Percentiles rank a stretch among this genome's conserved stretches.
Evolutionary conservation across 2,888 invertebrate species (phyloP).

Genomic region (Lepidochrysops patricia): DNA sequence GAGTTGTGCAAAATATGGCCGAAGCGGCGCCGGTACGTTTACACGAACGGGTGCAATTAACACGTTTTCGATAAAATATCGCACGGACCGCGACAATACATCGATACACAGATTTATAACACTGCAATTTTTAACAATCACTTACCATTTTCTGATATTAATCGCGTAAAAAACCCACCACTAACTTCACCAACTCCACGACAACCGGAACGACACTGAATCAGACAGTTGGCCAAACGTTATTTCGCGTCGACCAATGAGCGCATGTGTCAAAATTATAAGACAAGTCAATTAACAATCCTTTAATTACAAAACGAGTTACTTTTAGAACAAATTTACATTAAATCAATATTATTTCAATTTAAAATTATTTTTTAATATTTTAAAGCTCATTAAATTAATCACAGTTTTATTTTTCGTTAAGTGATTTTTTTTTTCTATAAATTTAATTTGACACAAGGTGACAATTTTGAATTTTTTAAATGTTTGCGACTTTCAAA

Average conservation of each 20-base stretch:
- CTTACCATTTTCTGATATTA: constrained; percentile 75
- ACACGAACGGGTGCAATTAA: constrained; percentile 41
- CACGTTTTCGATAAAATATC: constrained; percentile 31
- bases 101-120: constrained; percentile 46
- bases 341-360: constrained; percentile 11
- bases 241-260: constrained; percentile 55
- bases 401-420: not conserved
- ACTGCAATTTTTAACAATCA: constrained; percentile 58
- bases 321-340: constrained; percentile 11
- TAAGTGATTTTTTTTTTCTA: not conserved
- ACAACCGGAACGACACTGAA: constrained; percentile 71
- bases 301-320: constrained; percentile 25
- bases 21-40: constrained; percentile 66
- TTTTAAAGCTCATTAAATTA: not conserved
- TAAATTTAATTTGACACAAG: constrained; percentile 26
- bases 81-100: constrained; percentile 33
- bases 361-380: constrained; percentile 18
- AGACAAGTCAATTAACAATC: constrained; percentile 41
- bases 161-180: constrained; percentile 70
- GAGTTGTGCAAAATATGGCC: constrained; percentile 67
- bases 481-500: constrained; percentile 39
- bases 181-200: constrained; percentile 69
- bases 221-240: constrained; percentile 63
- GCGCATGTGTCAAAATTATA: constrained; percentile 69
- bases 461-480: constrained; percentile 48